Evolutionary conservation across 2,113 vertebrate species (phyloP), one percentile per base, ranked within the genome.

Genomic region (Indicator maculatus): DNA sequence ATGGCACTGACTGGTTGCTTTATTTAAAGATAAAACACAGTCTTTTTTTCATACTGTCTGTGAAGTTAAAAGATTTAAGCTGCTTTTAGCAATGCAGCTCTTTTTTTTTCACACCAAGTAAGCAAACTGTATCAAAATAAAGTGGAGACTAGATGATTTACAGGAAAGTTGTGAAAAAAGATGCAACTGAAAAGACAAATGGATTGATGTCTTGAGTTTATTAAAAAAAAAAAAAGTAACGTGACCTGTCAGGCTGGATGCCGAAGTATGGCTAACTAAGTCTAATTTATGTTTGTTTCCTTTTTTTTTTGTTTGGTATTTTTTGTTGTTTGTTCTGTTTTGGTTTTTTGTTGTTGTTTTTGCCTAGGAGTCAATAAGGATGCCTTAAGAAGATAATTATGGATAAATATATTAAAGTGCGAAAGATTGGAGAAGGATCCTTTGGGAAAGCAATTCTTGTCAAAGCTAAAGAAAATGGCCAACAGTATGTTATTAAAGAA

Each of bases 401-500:
- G 99, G 98, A 99, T 91, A 99, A 99, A 96, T 99, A 99, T 93
- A 98, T 98, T 88, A 99, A 98, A 97, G 84, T 99, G 65, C 98
- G 98, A 94, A 99, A 99, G 97, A 99, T 99, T 71, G 99, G 99
- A 80, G 98, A 99, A 98, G 99, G 99, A 81, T 99, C 99, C 13
- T 99, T 99, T 96, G 99, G 99, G 84, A 99, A 99, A 96, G 99
- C 99, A 52, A 97, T 99, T 96, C 98, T 99, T 50, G 99, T 99
- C 63, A 98, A 98, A 97, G 98, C 99, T 94, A 98, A 98, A 96
- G 98, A 98, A 95, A 98, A 99, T 97, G 98, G 97, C 61, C 98
- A 94, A 65, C 99, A 99, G 17, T 99, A 99, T 94, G 99, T 99
- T 97, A 99, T 99, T 97, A 99, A 99, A 91, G 99, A 99, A 98